Evolutionary conservation across 2,113 vertebrate species (phyloP).

Genomic region (mouse (Mus musculus)): DNA sequence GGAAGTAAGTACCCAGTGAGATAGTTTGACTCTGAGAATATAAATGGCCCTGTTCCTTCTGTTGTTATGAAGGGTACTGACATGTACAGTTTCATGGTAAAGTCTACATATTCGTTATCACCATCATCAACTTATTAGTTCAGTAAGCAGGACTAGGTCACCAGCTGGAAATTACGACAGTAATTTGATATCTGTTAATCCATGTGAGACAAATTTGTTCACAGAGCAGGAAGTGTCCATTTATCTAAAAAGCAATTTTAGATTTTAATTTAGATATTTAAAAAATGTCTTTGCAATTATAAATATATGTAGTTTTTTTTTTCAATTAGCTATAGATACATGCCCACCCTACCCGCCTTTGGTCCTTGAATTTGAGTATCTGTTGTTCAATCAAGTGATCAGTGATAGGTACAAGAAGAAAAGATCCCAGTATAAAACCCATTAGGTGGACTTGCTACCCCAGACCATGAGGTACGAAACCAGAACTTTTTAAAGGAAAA

Average conservation of each 20-base stretch:
- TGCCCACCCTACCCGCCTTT: accelerated
- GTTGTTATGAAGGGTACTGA: background rate
- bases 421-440: background rate
- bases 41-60: background rate
- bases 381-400: background rate
- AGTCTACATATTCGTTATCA: background rate
- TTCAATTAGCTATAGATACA: background rate
- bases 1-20: background rate
- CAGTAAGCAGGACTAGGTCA: background rate
- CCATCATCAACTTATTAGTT: background rate
- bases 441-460: background rate
- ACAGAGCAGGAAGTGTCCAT: background rate
- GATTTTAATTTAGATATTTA: background rate
- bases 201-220: background rate
- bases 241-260: background rate
- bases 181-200: background rate
- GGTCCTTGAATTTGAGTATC: background rate
- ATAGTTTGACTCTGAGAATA: background rate
- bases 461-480: background rate
- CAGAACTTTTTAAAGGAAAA: background rate
- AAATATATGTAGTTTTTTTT: background rate
- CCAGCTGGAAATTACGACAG: background rate
- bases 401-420: background rate
- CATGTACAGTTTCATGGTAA: background rate
- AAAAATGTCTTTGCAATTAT: background rate